Conservation (phyloP, 2,888 invertebrate genomes). For the Uloborus plumipes region DNA sequence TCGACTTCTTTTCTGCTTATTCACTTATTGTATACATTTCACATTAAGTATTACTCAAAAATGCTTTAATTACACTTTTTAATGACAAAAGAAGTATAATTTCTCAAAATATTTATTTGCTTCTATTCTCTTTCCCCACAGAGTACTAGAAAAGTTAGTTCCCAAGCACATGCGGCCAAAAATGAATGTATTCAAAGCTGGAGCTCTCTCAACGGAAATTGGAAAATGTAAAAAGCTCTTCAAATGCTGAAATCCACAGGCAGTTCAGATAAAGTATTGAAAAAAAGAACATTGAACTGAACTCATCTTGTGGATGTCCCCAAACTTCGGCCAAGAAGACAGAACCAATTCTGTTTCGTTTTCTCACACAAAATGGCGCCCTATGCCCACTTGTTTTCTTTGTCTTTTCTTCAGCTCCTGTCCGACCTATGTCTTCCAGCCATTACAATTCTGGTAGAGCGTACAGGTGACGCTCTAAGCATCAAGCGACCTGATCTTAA, state of each 20-base stretch:
- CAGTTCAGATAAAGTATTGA: neutral
- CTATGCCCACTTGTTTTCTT: neutral
- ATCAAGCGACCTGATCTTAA: neutral
- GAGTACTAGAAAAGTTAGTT: slow-evolving; percentile 67
- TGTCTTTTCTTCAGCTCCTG: neutral
- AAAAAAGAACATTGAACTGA: slow-evolving; percentile 4
- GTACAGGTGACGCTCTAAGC: slow-evolving; percentile 7
- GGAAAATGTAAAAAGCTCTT: slow-evolving; percentile 67
- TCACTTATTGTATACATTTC: no score
- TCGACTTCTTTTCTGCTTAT: no score
- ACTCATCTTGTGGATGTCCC: slow-evolving; percentile 18
- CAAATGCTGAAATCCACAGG: slow-evolving; percentile 61
- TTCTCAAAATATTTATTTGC: no score
- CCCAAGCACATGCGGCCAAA: slow-evolving; percentile 67
- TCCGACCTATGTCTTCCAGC: slow-evolving; percentile 7
- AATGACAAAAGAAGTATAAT: no score
- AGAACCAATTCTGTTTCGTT: neutral
- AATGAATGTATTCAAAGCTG: slow-evolving; percentile 67
- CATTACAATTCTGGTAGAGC: neutral
- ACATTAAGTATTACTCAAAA: no score
- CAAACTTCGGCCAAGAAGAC: slow-evolving; percentile 47
- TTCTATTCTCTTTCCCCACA: slow-evolving; percentile 24
- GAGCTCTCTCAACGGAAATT: slow-evolving; percentile 65
- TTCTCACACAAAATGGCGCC: neutral
- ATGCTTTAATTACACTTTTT: no score